Evolutionary conservation across 2,113 vertebrate genomes (phyloP).

Genomic region (Microcebus tavaratra): DNA sequence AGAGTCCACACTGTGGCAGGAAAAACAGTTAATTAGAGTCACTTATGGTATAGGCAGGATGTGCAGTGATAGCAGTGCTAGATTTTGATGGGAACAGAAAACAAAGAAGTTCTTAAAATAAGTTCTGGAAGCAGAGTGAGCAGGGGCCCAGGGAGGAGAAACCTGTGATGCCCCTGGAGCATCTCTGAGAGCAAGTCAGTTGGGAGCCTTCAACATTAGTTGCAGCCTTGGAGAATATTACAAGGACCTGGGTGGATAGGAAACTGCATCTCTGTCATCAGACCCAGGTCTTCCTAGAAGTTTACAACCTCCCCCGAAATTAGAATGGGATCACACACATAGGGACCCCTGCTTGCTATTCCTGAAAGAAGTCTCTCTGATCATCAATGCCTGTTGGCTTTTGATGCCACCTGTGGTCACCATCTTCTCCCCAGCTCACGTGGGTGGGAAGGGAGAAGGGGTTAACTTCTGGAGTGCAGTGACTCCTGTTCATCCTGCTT

Average conservation of each 20-base stretch:
- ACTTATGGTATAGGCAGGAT: neutral
- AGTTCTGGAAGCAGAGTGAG: neutral
- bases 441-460: neutral
- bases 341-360: neutral
- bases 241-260: neutral
- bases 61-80: too few species aligned
- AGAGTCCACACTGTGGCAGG: neutral
- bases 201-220: neutral
- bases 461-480: neutral
- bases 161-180: accelerated
- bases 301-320: neutral
- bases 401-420: neutral
- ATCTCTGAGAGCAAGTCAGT: neutral
- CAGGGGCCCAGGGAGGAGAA: neutral
- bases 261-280: neutral
- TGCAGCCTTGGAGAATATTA: neutral
- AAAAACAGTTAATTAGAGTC: neutral
- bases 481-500: neutral
- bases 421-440: neutral
- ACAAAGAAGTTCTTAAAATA: neutral
- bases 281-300: neutral
- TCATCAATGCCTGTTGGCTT: neutral
- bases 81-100: neutral
- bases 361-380: neutral
- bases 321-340: neutral